A percentile compares a stretch with the other conserved stretches of the same genome.
These are phyloP conservation scores for Caprella mutica DNA, from an alignment of 2,888 invertebrate genomes.

Conservation along the genomic window DNA sequence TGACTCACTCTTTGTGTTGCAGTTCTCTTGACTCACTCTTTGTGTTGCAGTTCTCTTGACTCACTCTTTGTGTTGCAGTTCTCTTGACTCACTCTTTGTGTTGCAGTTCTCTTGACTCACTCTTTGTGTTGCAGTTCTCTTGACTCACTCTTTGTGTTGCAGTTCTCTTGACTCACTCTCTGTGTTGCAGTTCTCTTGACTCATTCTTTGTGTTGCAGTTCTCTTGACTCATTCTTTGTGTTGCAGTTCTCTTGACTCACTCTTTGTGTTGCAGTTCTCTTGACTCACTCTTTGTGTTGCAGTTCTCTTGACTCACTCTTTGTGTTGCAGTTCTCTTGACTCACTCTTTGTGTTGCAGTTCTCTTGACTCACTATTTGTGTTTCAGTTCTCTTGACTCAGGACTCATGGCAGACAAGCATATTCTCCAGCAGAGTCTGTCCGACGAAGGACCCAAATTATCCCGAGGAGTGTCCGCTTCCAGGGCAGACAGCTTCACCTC, in stretches of 20 bases:
- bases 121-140: too few relatives aligned
- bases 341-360: not conserved
- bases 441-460: not conserved
- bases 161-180: too few relatives aligned
- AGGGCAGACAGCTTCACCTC: slow-evolving; percentile 14
- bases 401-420: slow-evolving; percentile 2
- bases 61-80: too few relatives aligned
- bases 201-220: too few relatives aligned
- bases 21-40: too few relatives aligned
- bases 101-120: too few relatives aligned
- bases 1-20: too few relatives aligned
- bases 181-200: too few relatives aligned
- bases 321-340: not conserved
- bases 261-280: not conserved
- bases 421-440: not conserved
- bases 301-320: not conserved
- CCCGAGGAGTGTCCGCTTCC: slow-evolving; percentile 1
- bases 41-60: too few relatives aligned
- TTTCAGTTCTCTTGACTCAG: slow-evolving; percentile 1
- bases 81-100: too few relatives aligned
- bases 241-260: not conserved
- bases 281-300: not conserved
- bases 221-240: not conserved
- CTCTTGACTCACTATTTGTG: not conserved
- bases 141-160: too few relatives aligned